phyloP scores from a whole-genome alignment of 2,888 invertebrate genomes.

The Panorpa germanica region DNA sequence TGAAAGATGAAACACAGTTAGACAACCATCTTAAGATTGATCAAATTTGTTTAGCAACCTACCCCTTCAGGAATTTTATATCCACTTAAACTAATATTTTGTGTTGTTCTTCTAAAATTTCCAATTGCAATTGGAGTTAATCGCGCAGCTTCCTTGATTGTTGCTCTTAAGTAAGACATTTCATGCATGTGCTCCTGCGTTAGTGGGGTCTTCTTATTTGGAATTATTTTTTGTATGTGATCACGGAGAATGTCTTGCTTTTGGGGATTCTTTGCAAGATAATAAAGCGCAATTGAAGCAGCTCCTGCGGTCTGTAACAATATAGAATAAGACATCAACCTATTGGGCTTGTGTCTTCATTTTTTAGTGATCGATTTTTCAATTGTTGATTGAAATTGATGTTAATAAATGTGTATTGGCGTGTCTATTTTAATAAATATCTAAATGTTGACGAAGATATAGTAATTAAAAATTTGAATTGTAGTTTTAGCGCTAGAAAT shows the following conservation, averaged over 20 bases:
- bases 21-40: conserved; percentile 13
- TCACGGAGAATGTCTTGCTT: conserved; percentile 35
- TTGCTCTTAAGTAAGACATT: conserved; percentile 38
- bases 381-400: no score
- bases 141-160: conserved; percentile 44
- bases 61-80: conserved; percentile 37
- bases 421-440: no score
- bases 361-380: no score
- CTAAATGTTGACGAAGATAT: no score
- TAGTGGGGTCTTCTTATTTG: conserved; percentile 18
- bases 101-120: conserved; percentile 28
- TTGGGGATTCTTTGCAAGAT: conserved; percentile 33
- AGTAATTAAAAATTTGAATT: no score
- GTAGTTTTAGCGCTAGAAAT: no score
- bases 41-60: conserved; percentile 15
- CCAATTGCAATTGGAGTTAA: conserved; percentile 33
- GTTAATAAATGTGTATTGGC: no score
- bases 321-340: no score
- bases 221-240: conserved; percentile 25
- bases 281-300: conserved; percentile 26
- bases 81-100: conserved; percentile 32
- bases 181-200: conserved; percentile 21
- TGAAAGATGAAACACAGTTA: conserved; percentile 20
- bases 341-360: no score
- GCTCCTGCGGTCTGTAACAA: background rate